A percentile compares a stretch with the other conserved stretches of the same genome.
These are phyloP conservation scores for Eulithis prunata DNA, from an alignment of 2,888 invertebrate species.

Conservation along the genomic window DNA sequence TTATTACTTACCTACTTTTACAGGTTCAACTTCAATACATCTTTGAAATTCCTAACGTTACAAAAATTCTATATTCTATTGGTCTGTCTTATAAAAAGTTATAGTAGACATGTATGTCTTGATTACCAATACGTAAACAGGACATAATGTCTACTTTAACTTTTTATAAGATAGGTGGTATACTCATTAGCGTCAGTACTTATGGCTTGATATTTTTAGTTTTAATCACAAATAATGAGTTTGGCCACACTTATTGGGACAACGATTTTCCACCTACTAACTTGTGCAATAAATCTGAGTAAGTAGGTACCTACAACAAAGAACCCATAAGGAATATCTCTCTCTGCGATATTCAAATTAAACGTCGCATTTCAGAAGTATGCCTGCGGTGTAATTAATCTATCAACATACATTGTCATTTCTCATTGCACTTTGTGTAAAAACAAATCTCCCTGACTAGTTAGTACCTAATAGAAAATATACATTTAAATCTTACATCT, in stretches of 20 bases:
- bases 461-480: slow-evolving; percentile 16
- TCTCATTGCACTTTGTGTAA: slow-evolving; percentile 7
- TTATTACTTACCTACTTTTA: too few species aligned
- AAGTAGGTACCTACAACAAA: not conserved
- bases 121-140: too few species aligned
- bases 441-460: slow-evolving; percentile 27
- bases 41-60: too few species aligned
- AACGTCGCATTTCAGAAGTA: not conserved
- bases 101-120: too few species aligned
- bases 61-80: too few species aligned
- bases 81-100: too few species aligned
- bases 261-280: not conserved
- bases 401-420: slow-evolving; percentile 1
- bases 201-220: not conserved
- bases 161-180: not conserved
- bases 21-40: too few species aligned
- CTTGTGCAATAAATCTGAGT: not conserved
- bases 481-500: slow-evolving; percentile 32
- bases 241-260: not conserved
- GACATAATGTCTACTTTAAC: too few species aligned
- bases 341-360: too few species aligned
- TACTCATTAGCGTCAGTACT: too few species aligned
- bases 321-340: too few species aligned
- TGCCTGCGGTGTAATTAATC: not conserved
- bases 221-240: not conserved